Base-by-base conservation (phyloP, 64 coral and sea anemone genomes). In the Dendrophyllia cribrosa region DNA sequence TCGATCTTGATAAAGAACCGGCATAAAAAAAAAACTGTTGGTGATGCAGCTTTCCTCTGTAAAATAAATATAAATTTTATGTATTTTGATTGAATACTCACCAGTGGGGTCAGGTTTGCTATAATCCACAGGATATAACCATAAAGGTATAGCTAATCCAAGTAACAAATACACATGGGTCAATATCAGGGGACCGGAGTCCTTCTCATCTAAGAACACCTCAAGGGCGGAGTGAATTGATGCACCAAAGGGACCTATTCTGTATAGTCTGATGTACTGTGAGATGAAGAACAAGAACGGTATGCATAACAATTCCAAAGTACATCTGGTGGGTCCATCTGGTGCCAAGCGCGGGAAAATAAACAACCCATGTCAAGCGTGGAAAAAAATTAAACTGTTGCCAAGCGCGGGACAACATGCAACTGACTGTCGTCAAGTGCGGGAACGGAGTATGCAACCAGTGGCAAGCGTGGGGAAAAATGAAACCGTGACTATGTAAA, bases 131-230 rank as follows among this genome's bases (percentile, higher is more conserved):
- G 97, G 97, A 62, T 91, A 96, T 14, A 99, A 78, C 97, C 97
- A 99, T 70, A 99, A 55, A 0, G 97, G 97, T 4, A 91, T 44
- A n/a, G 94, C 88, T 84, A 95, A 96, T 4, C 94, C 97, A 47
- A 94, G 14, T 48, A 99, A 75, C 7, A 99, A 86, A 85, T 99
- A 99, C 20, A 96, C 19, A 45, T 99, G 97, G 5, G 97, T 96
- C 45, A 99, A 51, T 48, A 99, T 99, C 11, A 96, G 88, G 19
- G 83, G 87, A 74, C 97, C 97, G 34, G 91, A 58, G 72, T 99
- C 97, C 44, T 95, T 96, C 23, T 96, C 83, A 76, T 99, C 94
- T 26, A 94, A 58, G 51, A 99, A 99, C 8, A 87, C 76, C 46
- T 43, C 53, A 6, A 99, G 67, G 44, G 85, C 69, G 20, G 76